phyloP scores from a whole-genome alignment of 2,888 invertebrate genomes.

The Adineta ricciae region DNA sequence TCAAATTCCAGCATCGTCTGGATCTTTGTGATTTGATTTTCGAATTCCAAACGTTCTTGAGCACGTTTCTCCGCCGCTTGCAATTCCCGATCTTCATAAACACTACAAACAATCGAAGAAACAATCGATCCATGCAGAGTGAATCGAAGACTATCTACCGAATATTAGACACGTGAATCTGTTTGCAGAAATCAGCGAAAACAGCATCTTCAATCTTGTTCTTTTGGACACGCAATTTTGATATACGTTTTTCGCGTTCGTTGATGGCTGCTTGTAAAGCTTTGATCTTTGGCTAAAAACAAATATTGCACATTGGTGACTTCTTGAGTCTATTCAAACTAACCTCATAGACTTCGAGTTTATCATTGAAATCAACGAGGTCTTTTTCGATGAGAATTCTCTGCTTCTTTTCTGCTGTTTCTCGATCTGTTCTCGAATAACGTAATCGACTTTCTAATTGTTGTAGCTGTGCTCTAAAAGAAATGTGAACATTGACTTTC shows the following conservation, averaged over 20 bases:
- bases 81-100: constrained; percentile 92
- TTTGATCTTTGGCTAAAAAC: constrained; percentile 55
- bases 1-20: constrained; percentile 92
- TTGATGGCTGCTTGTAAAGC: constrained; percentile 58
- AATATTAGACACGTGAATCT: constrained; percentile 89
- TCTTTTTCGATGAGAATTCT: constrained; percentile 51
- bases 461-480: constrained; percentile 64
- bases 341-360: constrained; percentile 46
- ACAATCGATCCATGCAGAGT: neutral
- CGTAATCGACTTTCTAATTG: constrained; percentile 83
- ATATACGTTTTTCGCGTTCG: constrained; percentile 57
- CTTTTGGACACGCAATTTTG: constrained; percentile 84
- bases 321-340: constrained; percentile 26
- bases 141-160: constrained; percentile 50
- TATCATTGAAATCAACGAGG: constrained; percentile 43
- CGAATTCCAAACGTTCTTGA: constrained; percentile 84
- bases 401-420: constrained; percentile 53
- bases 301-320: no score
- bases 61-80: constrained; percentile 70
- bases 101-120: constrained; percentile 49
- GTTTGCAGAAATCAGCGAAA: constrained; percentile 79
- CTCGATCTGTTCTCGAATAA: constrained; percentile 79
- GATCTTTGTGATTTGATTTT: constrained; percentile 70
- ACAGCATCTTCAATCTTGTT: constrained; percentile 92
- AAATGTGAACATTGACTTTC: neutral